Evolutionary conservation across 1,140 invertebrate species (phyloP), one percentile per base, ranked within the genome.

Genomic region (Conus ventricosus): DNA sequence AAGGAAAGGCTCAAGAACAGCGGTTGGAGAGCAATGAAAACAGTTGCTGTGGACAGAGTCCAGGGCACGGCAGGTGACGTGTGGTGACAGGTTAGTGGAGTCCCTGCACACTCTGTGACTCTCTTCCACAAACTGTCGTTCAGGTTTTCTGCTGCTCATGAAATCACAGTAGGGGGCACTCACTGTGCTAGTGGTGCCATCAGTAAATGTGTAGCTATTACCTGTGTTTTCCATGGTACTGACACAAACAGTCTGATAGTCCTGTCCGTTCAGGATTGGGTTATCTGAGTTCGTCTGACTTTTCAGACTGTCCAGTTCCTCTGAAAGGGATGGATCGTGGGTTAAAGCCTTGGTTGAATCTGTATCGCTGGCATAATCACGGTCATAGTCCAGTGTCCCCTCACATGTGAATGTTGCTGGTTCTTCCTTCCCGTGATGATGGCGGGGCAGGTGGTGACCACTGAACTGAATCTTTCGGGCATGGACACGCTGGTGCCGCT

Each of bases 401-500:
- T n/a, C 67, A 71, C 15, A 15, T 8, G 23, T n/a, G 67, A 23
- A 71, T n/a, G 67, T 20, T 71, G 11, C 23, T 6, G 67, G 67
- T 71, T 71, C 60, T 20, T 20, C 60, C 17, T 63, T 71, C 13
- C 20, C 13, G 17, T 10, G 67, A 6, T 6, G 23, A 23, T n/a
- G 17, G 20, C 11, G 20, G 67, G 20, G 17, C 67, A n/a, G 67
- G 17, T 23, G 67, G 23, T 71, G 67, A 71, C 13, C 67, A 23
- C 11, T 71, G 23, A 20, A n/a, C 11, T 51, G 20, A 17, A 0
- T 60, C 67, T 53, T 85, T 57, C 88, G 89, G 25, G 53, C 75
- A 90, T 94, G 93, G 0, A 94, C 91, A 82, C 93, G 92, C 80
- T 92, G 93, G 89, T 96, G 95, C 27, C 95, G 91, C 82, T 95